Percentiles rank a stretch among this genome's conserved stretches.
Conservation (phyloP, 1,140 invertebrate genomes). For the Heliconius himera region DNA sequence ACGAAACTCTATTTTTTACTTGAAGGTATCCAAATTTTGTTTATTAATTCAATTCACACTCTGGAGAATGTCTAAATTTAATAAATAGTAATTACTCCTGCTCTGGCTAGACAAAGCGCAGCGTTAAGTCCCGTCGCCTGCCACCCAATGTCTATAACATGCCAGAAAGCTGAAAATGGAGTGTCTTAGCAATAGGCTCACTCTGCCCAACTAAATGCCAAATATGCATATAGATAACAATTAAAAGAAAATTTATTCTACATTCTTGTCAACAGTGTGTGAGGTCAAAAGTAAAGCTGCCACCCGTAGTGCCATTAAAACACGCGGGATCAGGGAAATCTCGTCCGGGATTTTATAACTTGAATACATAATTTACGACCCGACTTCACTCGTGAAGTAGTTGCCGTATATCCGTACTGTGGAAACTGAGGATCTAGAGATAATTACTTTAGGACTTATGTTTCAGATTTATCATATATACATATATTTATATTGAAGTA, state of each 20-base stretch:
- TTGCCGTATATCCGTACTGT: conserved; percentile 32
- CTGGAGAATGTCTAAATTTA: no score
- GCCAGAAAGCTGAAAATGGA: not conserved
- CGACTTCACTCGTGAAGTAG: conserved; percentile 45
- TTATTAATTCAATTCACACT: no score
- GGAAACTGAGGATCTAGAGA: conserved; percentile 22
- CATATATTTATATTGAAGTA: not conserved
- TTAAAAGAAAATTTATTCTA: not conserved
- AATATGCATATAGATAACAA: not conserved
- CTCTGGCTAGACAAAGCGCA: no score
- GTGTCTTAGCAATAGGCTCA: not conserved
- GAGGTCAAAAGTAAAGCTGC: conserved; percentile 17
- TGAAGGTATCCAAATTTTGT: no score
- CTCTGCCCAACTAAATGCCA: not conserved
- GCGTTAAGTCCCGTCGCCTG: no score
- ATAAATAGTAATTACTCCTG: no score
- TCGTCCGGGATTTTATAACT: conserved; percentile 69
- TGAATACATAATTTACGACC: conserved; percentile 74
- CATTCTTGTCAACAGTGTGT: conserved; percentile 15
- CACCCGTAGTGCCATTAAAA: conserved; percentile 62
- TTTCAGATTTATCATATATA: not conserved
- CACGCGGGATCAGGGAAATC: conserved; percentile 67
- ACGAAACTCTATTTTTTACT: no score
- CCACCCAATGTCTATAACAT: no score
- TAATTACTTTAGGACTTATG: conserved; percentile 22